phyloP scores from a whole-genome alignment of 1,140 invertebrate species.

The Papilio polytes region DNA sequence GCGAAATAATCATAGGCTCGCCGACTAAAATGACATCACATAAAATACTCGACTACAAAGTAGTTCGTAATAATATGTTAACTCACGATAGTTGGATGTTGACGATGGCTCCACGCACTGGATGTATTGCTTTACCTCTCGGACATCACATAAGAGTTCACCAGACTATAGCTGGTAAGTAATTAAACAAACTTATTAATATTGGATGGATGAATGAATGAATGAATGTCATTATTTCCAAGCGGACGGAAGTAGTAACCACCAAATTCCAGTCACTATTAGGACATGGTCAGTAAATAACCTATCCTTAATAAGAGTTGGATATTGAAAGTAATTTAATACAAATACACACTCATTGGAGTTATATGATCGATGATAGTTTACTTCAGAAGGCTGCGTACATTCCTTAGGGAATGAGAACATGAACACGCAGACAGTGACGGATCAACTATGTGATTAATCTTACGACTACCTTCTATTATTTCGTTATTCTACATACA shows the following conservation, averaged over 20 bases:
- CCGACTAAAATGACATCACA: constrained; percentile 61
- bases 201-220: too few relatives aligned
- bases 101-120: constrained; percentile 55
- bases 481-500: background rate
- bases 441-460: background rate
- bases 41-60: constrained; percentile 59
- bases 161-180: constrained; percentile 57
- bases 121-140: constrained; percentile 66
- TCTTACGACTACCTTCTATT: background rate
- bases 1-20: constrained; percentile 56
- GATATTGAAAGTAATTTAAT: background rate
- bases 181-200: background rate
- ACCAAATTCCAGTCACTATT: too few relatives aligned
- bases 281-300: too few relatives aligned
- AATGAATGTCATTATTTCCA: too few relatives aligned
- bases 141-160: constrained; percentile 73
- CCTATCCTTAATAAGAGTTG: too few relatives aligned
- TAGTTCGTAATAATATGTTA: constrained; percentile 54
- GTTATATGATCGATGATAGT: constrained; percentile 4
- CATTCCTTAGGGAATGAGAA: constrained; percentile 6
- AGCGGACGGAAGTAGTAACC: too few relatives aligned
- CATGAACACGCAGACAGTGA: constrained; percentile 5
- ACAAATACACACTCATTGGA: background rate
- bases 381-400: background rate
- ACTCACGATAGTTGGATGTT: constrained; percentile 71